Base-by-base conservation (phyloP, 2,797 vertebrate species). In the Poecilia picta region DNA sequence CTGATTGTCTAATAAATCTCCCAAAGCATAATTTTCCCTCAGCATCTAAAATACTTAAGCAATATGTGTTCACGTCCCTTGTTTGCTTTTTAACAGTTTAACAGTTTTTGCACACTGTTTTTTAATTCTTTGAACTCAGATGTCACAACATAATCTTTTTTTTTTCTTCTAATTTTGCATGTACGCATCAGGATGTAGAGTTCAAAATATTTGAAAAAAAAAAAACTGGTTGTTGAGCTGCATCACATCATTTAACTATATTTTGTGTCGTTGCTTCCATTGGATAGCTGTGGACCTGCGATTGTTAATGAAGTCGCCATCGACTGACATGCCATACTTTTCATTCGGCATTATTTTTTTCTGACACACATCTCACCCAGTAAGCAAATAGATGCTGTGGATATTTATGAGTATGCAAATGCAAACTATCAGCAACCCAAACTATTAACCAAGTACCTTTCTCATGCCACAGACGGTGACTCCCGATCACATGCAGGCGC, bases 361-460 rank as follows among this genome's bases (percentile, higher is more conserved):
- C 39, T 5, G 20, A 41, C 39, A 25, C 66, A 41, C 7, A 13
- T 6, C 64, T 39, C 8, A 41, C 18, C 33, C 64, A 43, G 5
- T 70, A 25, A 2, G 36, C 20, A 41, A 41, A 68, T 68, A 5
- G 5, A 43, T n/a, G 12, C 66, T 1, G 36, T 13, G 36, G 0
- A 41, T 41, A 70, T 43, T 41, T n/a, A 4, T n/a, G 23, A 13
- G 20, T 70, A 70, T 12, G 36, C 5, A 43, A 5, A 70, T 62
- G 33, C 8, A 36, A 59, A 16, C 23, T 25, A 31, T 53, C 1
- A 45, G n/a, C 43, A 49, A 49, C 5, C 72, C 77, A 80, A 49
- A 45, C 73, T n/a, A 51, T 46, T 76, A 20, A 43, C 80, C 57
- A 47, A 31, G 23, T 89, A 91, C 88, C 86, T 91, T 55, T 76